Conservation (phyloP, 2,113 vertebrate genomes). For the Ailurus styani region DNA sequence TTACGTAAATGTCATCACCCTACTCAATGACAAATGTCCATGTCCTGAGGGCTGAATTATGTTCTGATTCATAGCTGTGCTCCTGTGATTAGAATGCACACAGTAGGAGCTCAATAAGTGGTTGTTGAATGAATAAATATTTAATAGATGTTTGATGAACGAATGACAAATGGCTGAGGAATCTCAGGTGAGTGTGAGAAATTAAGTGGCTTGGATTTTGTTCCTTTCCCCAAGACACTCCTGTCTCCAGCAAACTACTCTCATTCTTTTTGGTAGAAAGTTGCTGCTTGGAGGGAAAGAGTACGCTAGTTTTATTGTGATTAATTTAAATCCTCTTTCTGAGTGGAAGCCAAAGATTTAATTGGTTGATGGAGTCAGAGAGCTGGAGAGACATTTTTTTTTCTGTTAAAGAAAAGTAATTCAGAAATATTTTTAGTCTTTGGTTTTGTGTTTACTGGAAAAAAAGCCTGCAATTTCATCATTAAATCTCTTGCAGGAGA, state of each 20-base stretch:
- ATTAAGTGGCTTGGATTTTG: neutral
- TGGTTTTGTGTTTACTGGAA: constrained; percentile 32
- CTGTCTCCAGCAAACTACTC: neutral
- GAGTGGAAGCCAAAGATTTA: constrained; percentile 50
- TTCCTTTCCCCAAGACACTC: neutral
- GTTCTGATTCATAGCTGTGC: neutral
- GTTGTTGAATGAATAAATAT: constrained; percentile 3
- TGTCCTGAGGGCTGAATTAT: neutral
- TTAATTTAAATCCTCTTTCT: constrained; percentile 52
- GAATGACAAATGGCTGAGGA: neutral
- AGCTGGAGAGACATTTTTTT: neutral
- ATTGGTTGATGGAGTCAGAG: constrained; percentile 42
- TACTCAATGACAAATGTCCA: neutral
- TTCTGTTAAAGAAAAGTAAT: constrained; percentile 35
- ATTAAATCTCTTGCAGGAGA: neutral
- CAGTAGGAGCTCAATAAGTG: neutral
- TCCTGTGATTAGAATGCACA: neutral
- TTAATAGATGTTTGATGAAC: neutral
- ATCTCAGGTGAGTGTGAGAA: neutral
- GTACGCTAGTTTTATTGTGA: constrained; percentile 38
- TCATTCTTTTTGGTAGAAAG: constrained; percentile 34
- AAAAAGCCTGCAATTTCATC: neutral
- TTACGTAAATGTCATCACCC: neutral
- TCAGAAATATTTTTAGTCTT: constrained; percentile 51
- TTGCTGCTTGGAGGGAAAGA: neutral